These are phyloP conservation scores for Parnassius smintheus DNA, from an alignment of 2,888 invertebrate genomes.

Conservation along the genomic window DNA sequence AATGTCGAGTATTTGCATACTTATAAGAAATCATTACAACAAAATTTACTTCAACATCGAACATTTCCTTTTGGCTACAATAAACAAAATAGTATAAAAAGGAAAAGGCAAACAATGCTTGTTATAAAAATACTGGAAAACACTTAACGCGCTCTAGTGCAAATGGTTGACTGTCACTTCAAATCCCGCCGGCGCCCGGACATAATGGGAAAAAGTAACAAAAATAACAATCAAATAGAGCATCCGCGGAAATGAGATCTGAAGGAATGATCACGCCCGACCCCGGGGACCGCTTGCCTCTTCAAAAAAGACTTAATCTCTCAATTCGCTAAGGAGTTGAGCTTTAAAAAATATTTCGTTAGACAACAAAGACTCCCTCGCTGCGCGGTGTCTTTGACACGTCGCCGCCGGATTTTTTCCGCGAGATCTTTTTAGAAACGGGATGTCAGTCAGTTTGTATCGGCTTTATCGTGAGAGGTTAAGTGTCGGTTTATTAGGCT, in stretches of 20 bases:
- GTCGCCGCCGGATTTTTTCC: conserved; percentile 75
- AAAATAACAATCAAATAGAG: conserved; percentile 81
- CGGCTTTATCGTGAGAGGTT: conserved; percentile 78
- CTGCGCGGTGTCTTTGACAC: conserved; percentile 80
- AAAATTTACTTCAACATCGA: not conserved
- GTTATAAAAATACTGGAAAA: conserved; percentile 74
- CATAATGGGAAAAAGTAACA: conserved; percentile 73
- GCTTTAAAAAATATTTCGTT: conserved; percentile 80
- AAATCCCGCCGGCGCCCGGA: conserved; percentile 65
- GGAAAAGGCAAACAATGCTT: conserved; percentile 69
- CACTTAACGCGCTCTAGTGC: conserved; percentile 78
- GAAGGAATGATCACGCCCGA: conserved; percentile 77
- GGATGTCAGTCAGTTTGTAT: conserved; percentile 80
- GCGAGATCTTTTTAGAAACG: conserved; percentile 73
- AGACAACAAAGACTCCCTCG: conserved; percentile 76
- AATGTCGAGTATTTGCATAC: too few relatives aligned
- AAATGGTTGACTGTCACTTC: conserved; percentile 79
- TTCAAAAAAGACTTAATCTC: conserved; percentile 83
- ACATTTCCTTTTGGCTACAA: conserved; percentile 32
- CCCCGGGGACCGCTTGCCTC: conserved; percentile 83
- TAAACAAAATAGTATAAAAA: conserved; percentile 48
- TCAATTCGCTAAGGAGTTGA: conserved; percentile 82
- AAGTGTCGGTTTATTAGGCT: conserved; percentile 79
- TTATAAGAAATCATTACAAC: not conserved
- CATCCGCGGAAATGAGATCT: conserved; percentile 80